Base-by-base conservation (phyloP, 2,888 invertebrate genomes). In the Diloba caeruleocephala region DNA sequence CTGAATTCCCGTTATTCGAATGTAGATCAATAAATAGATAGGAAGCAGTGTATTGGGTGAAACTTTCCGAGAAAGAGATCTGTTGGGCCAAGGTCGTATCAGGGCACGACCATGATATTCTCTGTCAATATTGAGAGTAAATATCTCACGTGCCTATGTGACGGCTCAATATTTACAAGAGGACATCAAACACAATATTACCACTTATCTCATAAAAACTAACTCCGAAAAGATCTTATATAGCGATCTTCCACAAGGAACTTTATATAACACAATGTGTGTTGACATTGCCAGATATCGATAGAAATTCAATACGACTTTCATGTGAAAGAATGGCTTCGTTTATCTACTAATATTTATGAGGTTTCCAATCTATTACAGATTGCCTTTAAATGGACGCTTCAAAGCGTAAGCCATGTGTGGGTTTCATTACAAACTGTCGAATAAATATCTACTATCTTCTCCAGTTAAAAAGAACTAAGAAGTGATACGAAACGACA, bases 131-230 rank as follows among this genome's bases (percentile, higher is more conserved):
- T 88, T 84, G 78, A 76, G 79, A 83, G 89, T 88, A 87, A 92
- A 93, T 87, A 93, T 88, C 89, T 90, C 91, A 89, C 91, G 88
- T 87, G 85, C 82, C 89, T 79, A 85, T 82, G 87, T 77, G 87
- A 86, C 79, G 79, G 74, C 71, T 80, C 85, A 92, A 93, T 93
- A 93, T 93, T 93, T 87, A 89, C 90, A 75, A 80, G 81, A 76
- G 81, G 75, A 87, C 84, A 86, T 87, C 89, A 89, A 90, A 89
- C 84, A 91, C 82, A 89, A 90, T 90, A 92, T 92, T 87, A 91
- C 90, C 89, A 90, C 88, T 91, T 92, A 92, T 92, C 91, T 90
- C 79, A 78, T 85, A 85, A 90, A 87, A 90, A 88, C 87, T 83
- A 81, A 81, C 82, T 88, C 82, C 78, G 78, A 89, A 90, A 88